Percentiles rank a stretch among this genome's conserved stretches.
Conservation (phyloP, 2,113 vertebrate species). For the Syrrhaptes paradoxus region DNA sequence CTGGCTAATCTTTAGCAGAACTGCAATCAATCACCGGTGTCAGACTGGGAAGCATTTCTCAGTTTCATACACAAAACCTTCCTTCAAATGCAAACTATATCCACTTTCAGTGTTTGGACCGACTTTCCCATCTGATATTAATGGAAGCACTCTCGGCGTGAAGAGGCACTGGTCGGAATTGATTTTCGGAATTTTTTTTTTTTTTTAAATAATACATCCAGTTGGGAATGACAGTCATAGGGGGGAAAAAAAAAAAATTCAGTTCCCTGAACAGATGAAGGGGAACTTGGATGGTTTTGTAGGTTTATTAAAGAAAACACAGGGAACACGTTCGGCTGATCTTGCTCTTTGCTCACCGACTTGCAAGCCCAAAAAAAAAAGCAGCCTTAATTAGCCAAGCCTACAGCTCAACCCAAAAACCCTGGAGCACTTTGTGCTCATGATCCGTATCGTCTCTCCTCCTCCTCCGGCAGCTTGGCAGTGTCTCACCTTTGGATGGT, state of each 20-base stretch:
- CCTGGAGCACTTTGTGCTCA: background rate
- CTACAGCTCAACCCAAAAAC: background rate
- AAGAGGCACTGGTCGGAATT: background rate
- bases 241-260: background rate
- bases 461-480: background rate
- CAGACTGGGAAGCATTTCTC: constrained; percentile 68
- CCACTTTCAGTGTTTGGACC: constrained; percentile 59
- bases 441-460: rapidly evolving
- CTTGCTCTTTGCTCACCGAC: background rate
- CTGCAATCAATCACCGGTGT: constrained; percentile 78
- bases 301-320: background rate
- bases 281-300: background rate
- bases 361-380: background rate
- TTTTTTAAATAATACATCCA: background rate
- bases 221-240: background rate
- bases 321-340: background rate
- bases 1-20: constrained; percentile 79
- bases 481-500: background rate
- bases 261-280: background rate
- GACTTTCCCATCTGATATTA: constrained; percentile 55
- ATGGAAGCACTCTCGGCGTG: constrained; percentile 38
- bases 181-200: background rate
- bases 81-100: constrained; percentile 64
- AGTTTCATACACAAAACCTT: constrained; percentile 76
- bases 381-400: background rate